Base-by-base conservation (phyloP, 2,888 invertebrate genomes). In the Hartigia nigra region DNA sequence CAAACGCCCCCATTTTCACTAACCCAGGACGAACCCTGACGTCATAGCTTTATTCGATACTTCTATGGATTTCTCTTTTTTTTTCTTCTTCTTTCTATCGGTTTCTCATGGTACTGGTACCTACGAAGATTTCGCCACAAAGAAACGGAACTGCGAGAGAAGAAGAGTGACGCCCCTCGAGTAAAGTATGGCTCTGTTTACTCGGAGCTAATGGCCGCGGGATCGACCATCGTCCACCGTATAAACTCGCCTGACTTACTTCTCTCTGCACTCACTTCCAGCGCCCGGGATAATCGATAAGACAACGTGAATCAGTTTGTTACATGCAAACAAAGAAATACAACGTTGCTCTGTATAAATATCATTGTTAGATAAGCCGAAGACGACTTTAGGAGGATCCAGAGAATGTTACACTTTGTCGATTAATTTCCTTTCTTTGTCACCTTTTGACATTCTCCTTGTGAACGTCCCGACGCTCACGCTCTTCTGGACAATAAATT, bases 161-260 rank as follows among this genome's bases (percentile, higher is more conserved):
- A 86, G 86, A 90, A 88, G 88, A 89, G 89, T 88, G 88, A 91
- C 89, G 90, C 89, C 89, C 83, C 84, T 84, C 85, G 87, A 88
- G 88, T 91, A 91, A 91, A 91, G 90, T 91, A 91, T 90, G 86
- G 88, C 88, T 90, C 90, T 91, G 91, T 91, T 91, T 91, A 91
- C 91, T 87, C 88, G 86, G 85, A 86, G 89, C 89, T 91, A 91
- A 91, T 91, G 90, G 91, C 88, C 88, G 88, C 87, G 87, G 88
- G 87, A 90, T 90, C 89, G 88, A 86, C 88, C 88, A 87, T 86
- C 87, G 88, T 89, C 89, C 87, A 86, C 85, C 83, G 80, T 84
- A 84, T 85, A 88, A 55, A 83, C 85, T 84, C 84, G 31, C 9
- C 72, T 34, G 72, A 72, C 12, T 72, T 72, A 72, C 72, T 32